Evolutionary conservation across 2,888 invertebrate genomes (phyloP).

Genomic region (Orthosia cruda): DNA sequence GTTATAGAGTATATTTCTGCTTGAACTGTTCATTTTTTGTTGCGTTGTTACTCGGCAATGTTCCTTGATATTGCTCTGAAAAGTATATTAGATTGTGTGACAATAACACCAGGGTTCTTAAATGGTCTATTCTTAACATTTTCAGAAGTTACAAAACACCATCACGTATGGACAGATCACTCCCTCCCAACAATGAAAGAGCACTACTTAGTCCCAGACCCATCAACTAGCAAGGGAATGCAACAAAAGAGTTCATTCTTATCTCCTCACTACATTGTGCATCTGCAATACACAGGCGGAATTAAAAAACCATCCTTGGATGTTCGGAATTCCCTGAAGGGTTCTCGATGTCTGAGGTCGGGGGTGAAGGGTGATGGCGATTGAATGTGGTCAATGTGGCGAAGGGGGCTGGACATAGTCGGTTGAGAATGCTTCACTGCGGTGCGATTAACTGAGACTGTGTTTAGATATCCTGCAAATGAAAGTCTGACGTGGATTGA

Average conservation of each 20-base stretch:
- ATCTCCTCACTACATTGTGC: constrained; percentile 79
- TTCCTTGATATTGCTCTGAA: background rate
- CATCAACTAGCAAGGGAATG: constrained; percentile 67
- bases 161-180: constrained; percentile 46
- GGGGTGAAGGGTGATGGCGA: constrained; percentile 82
- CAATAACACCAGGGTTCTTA: background rate
- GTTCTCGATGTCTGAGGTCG: constrained; percentile 73
- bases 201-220: constrained; percentile 32
- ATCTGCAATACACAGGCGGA: constrained; percentile 79
- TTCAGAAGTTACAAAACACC: constrained; percentile 45
- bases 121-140: background rate
- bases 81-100: constrained; percentile 4
- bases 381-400: constrained; percentile 87
- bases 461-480: constrained; percentile 67
- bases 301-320: constrained; percentile 84
- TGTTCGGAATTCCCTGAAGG: constrained; percentile 80
- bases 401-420: constrained; percentile 74
- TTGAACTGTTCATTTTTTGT: background rate
- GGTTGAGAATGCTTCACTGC: constrained; percentile 69
- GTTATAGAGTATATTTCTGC: constrained; percentile 9
- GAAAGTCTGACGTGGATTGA: constrained; percentile 66
- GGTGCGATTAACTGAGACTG: constrained; percentile 80
- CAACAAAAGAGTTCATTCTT: constrained; percentile 78
- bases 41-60: too few relatives aligned
- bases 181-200: constrained; percentile 43